These are phyloP conservation scores for Lasioglossum oenotherae DNA, from an alignment of 2,888 invertebrate species.

Conservation along the genomic window DNA sequence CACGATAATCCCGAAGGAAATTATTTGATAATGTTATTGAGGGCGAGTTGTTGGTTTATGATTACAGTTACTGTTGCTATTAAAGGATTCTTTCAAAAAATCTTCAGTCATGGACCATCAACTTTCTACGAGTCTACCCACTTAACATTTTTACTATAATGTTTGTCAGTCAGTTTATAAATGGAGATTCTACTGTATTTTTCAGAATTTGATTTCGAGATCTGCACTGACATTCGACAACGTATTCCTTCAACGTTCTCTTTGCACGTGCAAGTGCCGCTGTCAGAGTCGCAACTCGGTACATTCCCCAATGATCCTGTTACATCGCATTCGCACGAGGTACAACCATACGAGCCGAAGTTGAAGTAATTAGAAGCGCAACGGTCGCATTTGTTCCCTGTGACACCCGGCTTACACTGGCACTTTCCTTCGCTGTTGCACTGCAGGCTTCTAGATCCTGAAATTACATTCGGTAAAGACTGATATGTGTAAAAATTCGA, in stretches of 20 bases:
- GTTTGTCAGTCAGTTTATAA: neutral
- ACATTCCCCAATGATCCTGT: constrained; percentile 93
- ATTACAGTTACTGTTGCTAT: too few relatives aligned
- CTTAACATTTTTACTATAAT: neutral
- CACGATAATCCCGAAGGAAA: too few relatives aligned
- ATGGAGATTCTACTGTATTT: neutral
- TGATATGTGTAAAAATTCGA: neutral
- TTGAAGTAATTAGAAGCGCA: constrained; percentile 95
- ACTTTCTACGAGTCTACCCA: too few relatives aligned
- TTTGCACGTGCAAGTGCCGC: constrained; percentile 93
- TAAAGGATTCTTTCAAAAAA: too few relatives aligned
- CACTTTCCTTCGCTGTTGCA: constrained; percentile 97
- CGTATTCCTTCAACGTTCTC: constrained; percentile 98
- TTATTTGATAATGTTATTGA: too few relatives aligned
- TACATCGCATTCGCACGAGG: constrained; percentile 94
- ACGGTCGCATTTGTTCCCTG: constrained; percentile 96
- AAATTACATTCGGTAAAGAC: neutral
- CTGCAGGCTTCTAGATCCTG: constrained; percentile 95
- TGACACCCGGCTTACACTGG: constrained; percentile 97
- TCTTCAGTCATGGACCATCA: too few relatives aligned
- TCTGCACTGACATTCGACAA: constrained; percentile 91
- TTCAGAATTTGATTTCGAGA: neutral
- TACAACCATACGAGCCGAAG: constrained; percentile 95
- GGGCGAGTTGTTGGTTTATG: too few relatives aligned
- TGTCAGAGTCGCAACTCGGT: constrained; percentile 93